phyloP scores from a whole-genome alignment of 1,140 invertebrate species.

The Brachionus manjavacas region DNA sequence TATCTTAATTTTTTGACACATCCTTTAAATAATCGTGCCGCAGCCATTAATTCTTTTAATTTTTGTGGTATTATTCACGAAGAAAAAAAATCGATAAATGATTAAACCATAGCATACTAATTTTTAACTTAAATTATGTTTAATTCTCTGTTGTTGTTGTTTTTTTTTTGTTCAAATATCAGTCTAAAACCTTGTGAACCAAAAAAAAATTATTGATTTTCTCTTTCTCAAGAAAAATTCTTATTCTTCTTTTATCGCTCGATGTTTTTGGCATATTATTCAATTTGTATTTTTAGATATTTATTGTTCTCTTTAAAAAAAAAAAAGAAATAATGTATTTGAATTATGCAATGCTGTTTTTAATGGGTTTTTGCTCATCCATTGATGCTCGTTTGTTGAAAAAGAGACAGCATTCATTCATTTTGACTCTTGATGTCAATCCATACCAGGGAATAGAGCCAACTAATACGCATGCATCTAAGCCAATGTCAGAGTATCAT shows the following conservation, averaged over 20 bases:
- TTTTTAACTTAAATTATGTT: neutral
- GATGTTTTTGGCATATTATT: neutral
- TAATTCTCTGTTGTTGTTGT: neutral
- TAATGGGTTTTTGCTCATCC: neutral
- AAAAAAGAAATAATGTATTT: neutral
- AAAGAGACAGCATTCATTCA: neutral
- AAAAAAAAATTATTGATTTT: neutral
- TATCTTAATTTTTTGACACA: neutral
- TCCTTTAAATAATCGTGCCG: neutral
- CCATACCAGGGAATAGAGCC: constrained; percentile 8
- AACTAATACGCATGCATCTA: neutral
- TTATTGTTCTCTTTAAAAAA: neutral
- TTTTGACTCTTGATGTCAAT: constrained; percentile 17
- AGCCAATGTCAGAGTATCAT: neutral
- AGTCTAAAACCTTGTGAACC: neutral
- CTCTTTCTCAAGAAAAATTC: neutral
- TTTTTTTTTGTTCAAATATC: neutral
- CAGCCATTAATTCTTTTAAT: neutral
- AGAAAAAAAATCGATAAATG: neutral
- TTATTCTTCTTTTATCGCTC: neutral
- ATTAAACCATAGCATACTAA: neutral
- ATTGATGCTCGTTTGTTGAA: neutral
- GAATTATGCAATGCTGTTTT: neutral
- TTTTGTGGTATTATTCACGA: neutral
- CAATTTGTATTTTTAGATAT: neutral